Evolutionary conservation across 2,113 vertebrate genomes (phyloP), one percentile per base, ranked within the genome.

Genomic region (Barbus barbus): DNA sequence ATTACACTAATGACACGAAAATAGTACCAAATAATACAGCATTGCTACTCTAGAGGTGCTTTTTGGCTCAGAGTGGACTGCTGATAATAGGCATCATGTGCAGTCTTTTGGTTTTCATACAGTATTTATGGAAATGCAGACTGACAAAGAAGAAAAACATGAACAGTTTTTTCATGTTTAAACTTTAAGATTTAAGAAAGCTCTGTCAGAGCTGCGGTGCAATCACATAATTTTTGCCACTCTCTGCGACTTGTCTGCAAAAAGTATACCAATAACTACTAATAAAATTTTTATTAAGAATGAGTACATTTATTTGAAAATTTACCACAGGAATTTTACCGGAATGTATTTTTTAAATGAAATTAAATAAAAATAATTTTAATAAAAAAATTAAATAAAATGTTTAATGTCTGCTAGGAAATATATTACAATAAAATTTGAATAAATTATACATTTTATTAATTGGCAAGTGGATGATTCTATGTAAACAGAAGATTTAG

Each of bases 1-100:
- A 81, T 74, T 51, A 71, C 84, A 86, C 61, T 46, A 69, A 84
- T 60, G 53, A 24, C 63, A 73, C n/a, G 5, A 53, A 83, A 60
- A 77, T 41, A 77, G 26, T 61, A 65, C 61, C 58, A 79, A 67
- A 80, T 80, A 81, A 36, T 46, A 46, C 12, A 48, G 38, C n/a
- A 31, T 6, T 48, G 28, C 24, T 67, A 31, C 16, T 78, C 12
- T 41, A 58, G 51, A 77, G 75, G 36, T 77, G 20, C 31, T 36
- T 56, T 58, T 51, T 77, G 31, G 20, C 31, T 78, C 75, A n/a
- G 53, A 78, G n/a, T 18, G 33, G 76, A 41, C 56, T 11, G 33
- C 31, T 24, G 33, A 13, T 61, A 78, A 41, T 24, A 26, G 33
- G 22, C 48, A n/a, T 33, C 53, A 78, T 60, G 71, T 73, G 38